Conservation (phyloP, 2,113 vertebrate species). For the Periophthalmodon schlosseri region DNA sequence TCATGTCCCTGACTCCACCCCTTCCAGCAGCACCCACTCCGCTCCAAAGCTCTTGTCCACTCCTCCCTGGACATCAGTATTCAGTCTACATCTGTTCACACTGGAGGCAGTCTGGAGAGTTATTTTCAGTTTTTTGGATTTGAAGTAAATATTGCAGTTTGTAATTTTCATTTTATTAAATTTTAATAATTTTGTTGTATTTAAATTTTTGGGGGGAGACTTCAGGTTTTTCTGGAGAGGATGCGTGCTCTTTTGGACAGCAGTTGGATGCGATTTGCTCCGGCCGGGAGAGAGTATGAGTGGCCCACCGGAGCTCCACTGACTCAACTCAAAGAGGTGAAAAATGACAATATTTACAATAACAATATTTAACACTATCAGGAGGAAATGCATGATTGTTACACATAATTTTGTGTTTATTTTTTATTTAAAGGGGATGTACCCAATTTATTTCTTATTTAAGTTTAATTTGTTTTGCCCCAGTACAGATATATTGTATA, state of each 20-base stretch:
- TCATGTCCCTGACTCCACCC: too few species aligned
- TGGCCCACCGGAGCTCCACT: constrained; percentile 83
- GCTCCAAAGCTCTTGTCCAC: too few species aligned
- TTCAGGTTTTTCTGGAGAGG: constrained; percentile 22
- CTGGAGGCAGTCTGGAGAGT: background rate
- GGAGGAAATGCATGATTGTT: too few species aligned
- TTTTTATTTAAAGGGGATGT: too few species aligned
- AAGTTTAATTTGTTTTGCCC: too few species aligned
- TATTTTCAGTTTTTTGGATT: constrained; percentile 1
- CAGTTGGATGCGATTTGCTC: constrained; percentile 90
- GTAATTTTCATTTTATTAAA: background rate
- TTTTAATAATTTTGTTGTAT: background rate
- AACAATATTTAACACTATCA: too few species aligned
- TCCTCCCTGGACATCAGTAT: too few species aligned
- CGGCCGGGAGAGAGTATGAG: constrained; percentile 86
- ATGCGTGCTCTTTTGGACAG: constrained; percentile 84
- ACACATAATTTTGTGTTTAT: too few species aligned
- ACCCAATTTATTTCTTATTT: too few species aligned
- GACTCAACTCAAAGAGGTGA: constrained; percentile 84
- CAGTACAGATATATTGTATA: too few species aligned
- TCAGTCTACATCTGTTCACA: background rate
- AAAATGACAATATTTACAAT: background rate
- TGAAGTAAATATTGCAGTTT: background rate
- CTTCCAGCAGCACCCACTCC: too few species aligned
- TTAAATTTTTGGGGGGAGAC: too few species aligned